These are phyloP conservation scores for Brienomyrus brachyistius DNA, from an alignment of 2,113 vertebrate species.

Conservation along the genomic window DNA sequence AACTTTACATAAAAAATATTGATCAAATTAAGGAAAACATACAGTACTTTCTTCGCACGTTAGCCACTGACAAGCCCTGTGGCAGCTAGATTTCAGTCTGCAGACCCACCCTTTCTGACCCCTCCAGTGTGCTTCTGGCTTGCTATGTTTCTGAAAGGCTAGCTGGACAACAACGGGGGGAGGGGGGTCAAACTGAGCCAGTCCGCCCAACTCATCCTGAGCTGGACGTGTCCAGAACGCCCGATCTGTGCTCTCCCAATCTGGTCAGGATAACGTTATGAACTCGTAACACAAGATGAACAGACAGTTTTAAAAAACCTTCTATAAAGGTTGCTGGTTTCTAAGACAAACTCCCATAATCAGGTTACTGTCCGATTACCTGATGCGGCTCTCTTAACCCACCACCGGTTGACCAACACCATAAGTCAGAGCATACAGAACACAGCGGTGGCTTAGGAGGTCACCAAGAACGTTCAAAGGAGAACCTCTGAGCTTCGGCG, in stretches of 20 bases:
- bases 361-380: constrained; percentile 9
- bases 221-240: constrained; percentile 37
- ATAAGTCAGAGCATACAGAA: not conserved
- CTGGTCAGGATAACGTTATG: not conserved
- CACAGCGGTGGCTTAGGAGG: not conserved
- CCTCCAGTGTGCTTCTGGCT: constrained; percentile 32
- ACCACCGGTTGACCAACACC: not conserved
- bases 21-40: constrained; percentile 58
- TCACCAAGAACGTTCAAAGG: not conserved
- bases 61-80: constrained; percentile 53
- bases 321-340: constrained; percentile 40
- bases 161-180: constrained; percentile 7
- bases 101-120: constrained; percentile 40
- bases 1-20: constrained; percentile 98
- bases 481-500: not conserved
- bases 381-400: not conserved
- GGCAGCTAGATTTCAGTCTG: constrained; percentile 51
- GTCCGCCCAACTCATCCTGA: constrained; percentile 36
- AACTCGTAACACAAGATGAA: not conserved
- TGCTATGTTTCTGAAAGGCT: not conserved
- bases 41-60: constrained; percentile 49
- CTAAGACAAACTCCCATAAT: constrained; percentile 14
- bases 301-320: constrained; percentile 15
- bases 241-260: not conserved
- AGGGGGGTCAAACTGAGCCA: constrained; percentile 36